Percentiles rank a stretch among this genome's conserved stretches.
phyloP scores from a whole-genome alignment of 2,888 invertebrate genomes.

The Allacma fusca region DNA sequence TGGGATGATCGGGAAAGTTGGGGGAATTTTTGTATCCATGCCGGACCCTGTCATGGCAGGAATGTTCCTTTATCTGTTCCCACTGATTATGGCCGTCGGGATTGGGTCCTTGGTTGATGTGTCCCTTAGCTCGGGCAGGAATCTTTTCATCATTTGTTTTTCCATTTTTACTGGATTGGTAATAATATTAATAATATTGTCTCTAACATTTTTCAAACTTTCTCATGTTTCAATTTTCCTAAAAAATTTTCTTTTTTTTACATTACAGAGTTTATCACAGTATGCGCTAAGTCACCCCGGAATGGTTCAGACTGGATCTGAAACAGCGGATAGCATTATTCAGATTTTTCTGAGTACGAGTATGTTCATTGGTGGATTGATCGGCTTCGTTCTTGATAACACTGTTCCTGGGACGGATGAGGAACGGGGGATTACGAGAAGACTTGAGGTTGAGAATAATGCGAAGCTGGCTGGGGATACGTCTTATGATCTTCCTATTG shows the following conservation, averaged over 20 bases:
- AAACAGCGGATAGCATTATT: slow-evolving; percentile 73
- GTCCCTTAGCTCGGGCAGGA: slow-evolving; percentile 81
- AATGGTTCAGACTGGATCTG: slow-evolving; percentile 72
- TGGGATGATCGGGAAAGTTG: slow-evolving; percentile 78
- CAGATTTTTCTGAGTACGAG: slow-evolving; percentile 80
- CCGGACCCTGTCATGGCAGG: slow-evolving; percentile 81
- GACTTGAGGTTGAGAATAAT: slow-evolving; percentile 45
- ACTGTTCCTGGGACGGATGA: slow-evolving; percentile 78
- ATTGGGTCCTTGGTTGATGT: slow-evolving; percentile 81
- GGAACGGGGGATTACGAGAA: slow-evolving; percentile 77
- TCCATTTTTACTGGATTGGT: slow-evolving; percentile 84
- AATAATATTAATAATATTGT: too few relatives aligned
- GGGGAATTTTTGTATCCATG: slow-evolving; percentile 80
- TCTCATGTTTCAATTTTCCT: too few relatives aligned
- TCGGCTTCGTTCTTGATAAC: slow-evolving; percentile 78
- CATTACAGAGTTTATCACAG: slow-evolving; percentile 67
- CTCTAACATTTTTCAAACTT: too few relatives aligned
- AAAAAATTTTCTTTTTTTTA: too few relatives aligned
- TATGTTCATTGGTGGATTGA: slow-evolving; percentile 77
- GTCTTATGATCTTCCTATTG: slow-evolving; percentile 69
- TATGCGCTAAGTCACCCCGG: slow-evolving; percentile 76
- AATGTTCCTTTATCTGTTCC: slow-evolving; percentile 83
- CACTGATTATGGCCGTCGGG: slow-evolving; percentile 82
- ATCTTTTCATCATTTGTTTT: slow-evolving; percentile 87
- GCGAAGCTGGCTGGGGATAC: slow-evolving; percentile 46